Evolutionary conservation across 2,888 invertebrate species (phyloP), one percentile per base, ranked within the genome.

Genomic region (Papilio gigon): DNA sequence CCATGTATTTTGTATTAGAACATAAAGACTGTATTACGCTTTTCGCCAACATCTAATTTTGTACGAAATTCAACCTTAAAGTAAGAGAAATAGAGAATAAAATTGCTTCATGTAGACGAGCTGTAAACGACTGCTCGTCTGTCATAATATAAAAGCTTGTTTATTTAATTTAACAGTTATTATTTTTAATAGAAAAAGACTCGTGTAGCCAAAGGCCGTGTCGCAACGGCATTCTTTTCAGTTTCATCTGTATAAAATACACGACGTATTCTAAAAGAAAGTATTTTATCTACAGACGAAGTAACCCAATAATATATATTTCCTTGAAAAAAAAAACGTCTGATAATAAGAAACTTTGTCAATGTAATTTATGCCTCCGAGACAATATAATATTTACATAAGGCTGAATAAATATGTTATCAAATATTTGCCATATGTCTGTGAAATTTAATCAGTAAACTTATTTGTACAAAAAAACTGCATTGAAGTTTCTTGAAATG

Each of bases 381-480:
- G 30, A 27, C 27, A 30, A 14, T 56, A 17, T 8, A 56, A 56
- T 56, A 56, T 56, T 56, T 56, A 8, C 53, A 1, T 11, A 56
- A 56, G 17, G 3, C 4, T 25, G 12, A 30, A 22, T 14, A 35
- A 59, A 37, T 37, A 1, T 37, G 12, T 35, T 22, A 12, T 11
- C 22, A 59, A 59, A 59, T 59, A 59, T 59, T 59, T 59, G 59
- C 6, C 22, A 22, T 37, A 35, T 14, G 59, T 59, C 59, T 33
- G 35, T 1, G 30, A 30, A 33, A 59, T 56, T 30, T 56, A 35
- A 59, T 35, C 58, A 58, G 35, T 59, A 37, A 17, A 59, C 11
- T 35, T 33, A 22, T 59, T 4, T 35, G 12, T 20, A 35, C 14
- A 20, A 35, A 17, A 17, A 33, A 35, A 35, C 35, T 20, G 33